A percentile compares a stretch with the other conserved stretches of the same genome.
Evolutionary conservation across 2,113 vertebrate genomes (phyloP).

Genomic region (Scomber scombrus): DNA sequence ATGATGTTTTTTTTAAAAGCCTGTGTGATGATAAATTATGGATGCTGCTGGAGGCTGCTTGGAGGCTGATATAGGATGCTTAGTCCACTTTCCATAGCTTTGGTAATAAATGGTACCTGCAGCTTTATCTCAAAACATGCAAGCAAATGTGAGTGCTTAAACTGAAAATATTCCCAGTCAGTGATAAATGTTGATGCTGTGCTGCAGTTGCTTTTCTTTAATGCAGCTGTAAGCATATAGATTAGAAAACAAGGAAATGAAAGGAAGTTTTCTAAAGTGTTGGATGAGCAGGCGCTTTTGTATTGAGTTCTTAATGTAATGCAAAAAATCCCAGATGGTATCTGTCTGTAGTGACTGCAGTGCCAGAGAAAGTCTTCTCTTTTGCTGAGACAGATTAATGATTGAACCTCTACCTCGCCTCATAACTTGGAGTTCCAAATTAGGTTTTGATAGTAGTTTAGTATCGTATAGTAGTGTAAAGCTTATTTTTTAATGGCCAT

Average conservation of each 20-base stretch:
- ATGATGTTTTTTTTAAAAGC: background rate
- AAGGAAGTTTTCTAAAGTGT: constrained; percentile 3
- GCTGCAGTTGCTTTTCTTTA: constrained; percentile 24
- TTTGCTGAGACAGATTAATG: constrained; percentile 31
- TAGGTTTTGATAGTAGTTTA: constrained; percentile 4
- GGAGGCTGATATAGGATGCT: background rate
- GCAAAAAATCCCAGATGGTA: background rate
- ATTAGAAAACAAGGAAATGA: constrained; percentile 34
- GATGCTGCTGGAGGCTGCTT: constrained; percentile 21
- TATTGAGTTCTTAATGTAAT: constrained; percentile 1
- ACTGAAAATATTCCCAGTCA: constrained; percentile 21
- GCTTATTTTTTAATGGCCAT: constrained; percentile 13
- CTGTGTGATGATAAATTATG: constrained; percentile 29
- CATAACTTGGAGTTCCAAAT: constrained; percentile 39
- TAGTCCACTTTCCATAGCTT: constrained; percentile 1
- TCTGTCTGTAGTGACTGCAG: constrained; percentile 19
- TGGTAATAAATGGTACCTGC: constrained; percentile 40
- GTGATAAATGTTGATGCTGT: constrained; percentile 39
- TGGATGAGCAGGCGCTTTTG: constrained; percentile 17
- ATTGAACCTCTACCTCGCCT: constrained; percentile 34
- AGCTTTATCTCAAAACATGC: constrained; percentile 47
- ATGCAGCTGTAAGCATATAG: constrained; percentile 25
- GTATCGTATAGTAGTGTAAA: background rate
- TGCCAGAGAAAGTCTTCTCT: background rate
- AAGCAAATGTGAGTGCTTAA: background rate